Base-by-base conservation (phyloP, 2,797 vertebrate genomes). In the Eurystomus glaucurus region DNA sequence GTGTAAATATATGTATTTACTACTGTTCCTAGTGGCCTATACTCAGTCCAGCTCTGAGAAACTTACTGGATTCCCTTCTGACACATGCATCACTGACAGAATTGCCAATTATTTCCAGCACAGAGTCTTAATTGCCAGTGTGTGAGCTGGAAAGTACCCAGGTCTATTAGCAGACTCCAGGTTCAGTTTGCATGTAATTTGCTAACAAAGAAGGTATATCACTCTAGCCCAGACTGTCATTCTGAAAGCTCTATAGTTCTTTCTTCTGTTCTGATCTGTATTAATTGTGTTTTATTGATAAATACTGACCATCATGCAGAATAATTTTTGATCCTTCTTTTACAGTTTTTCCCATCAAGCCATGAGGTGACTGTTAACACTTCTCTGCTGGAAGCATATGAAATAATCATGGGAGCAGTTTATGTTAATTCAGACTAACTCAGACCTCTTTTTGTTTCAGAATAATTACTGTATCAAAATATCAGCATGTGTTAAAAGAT, bases 391-490 rank as follows among this genome's bases (percentile, higher is more conserved):
- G 41, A 93, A 96, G 58, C 43, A 54, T 64, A 70, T 80, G 48
- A 55, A 92, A 88, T 65, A 96, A 88, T 82, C 86, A 82, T 70
- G 66, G 92, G 95, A 96, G 64, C 57, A 79, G 78, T 93, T 96
- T 88, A 75, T 96, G 90, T 77, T 96, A 94, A 96, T 96, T 69
- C 29, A 69, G 54, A 79, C 65, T 50, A 82, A 87, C 80, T 88
- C 78, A 82, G 74, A 43, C 43, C 54, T 92, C 85, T 94, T 95
- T 97, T 96, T 93, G 87, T 97, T 97, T 88, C 35, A 22, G 94
- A 95, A 96, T 97, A 97, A 98, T 98, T 96, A 93, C 66, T 90
- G 72, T 91, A 96, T 91, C 71, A 86, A 97, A 98, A 97, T 96
- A 97, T 46, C 91, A 97, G 87, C 96, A 89, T 96, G 95, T 95